Base-by-base conservation (phyloP, 2,113 vertebrate species). In the Monopterus albus region DNA sequence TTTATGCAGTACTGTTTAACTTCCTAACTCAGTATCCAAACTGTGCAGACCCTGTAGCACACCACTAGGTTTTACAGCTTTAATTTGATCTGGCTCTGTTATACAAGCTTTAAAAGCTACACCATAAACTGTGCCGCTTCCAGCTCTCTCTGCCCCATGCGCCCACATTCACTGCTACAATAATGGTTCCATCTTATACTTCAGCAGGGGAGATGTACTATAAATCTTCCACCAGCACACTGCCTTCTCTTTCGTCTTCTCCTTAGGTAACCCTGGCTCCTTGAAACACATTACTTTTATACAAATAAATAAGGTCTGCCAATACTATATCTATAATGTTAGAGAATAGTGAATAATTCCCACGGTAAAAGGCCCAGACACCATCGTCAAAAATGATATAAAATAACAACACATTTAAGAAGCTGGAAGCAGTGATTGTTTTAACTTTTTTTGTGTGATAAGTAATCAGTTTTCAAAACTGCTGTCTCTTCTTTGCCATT, bases 51-150 rank as follows among this genome's bases (percentile, higher is more conserved):
- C 10, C 35, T 26, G 69, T 17, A 66, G 67, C 28, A 2, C 51
- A 28, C 11, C 40, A 45, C 78, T 53, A 29, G 31, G 28, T 72
- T 81, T 79, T 60, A 76, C 61, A 13, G 23, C 47, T 66, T 81
- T 67, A 21, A 43, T 55, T 56, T 6, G 57, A 75, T 53, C 72
- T 21, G 42, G 3, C 36, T 36, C 36, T 58, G 43, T 69, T 36
- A 75, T 59, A 63, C 3, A 25, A 61, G 68, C 65, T 65, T 78
- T 66, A 58, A 72, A 77, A 56, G 50, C 42, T 42, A 3, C 26
- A 50, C 38, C 0, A 1, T 61, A 51, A 82, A 75, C 28, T 17
- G 23, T 12, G 31, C 49, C 13, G 61, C 39, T 50, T 76, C 63
- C 29, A 65, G 69, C 49, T 50, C 50, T 25, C 31, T 31, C 26